Conservation (phyloP, 1,140 invertebrate species). For the Caenorhabditis latens region DNA sequence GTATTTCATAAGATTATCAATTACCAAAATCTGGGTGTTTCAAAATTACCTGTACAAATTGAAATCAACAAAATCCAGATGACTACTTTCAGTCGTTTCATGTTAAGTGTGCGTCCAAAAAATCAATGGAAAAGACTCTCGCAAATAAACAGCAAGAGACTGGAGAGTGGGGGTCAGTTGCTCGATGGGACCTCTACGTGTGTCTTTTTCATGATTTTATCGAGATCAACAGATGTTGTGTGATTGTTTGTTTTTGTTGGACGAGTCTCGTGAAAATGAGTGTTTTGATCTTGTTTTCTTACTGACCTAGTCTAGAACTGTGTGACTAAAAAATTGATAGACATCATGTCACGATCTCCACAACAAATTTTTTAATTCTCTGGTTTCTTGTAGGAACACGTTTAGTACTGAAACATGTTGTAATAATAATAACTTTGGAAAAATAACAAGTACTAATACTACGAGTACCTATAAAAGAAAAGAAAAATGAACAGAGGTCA, state of each 20-base stretch:
- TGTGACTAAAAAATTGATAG: too few species aligned
- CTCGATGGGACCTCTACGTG: background rate
- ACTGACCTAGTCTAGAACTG: too few species aligned
- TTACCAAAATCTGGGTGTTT: background rate
- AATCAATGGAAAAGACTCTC: background rate
- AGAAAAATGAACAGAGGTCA: background rate
- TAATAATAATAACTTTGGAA: slow-evolving; percentile 15
- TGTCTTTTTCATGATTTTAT: background rate
- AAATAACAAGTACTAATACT: background rate
- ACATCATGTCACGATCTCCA: too few species aligned
- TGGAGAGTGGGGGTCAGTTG: background rate
- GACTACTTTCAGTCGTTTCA: background rate
- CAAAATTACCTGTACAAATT: background rate
- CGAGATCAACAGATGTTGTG: too few species aligned
- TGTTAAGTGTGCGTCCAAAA: background rate
- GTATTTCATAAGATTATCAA: background rate
- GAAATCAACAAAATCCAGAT: background rate
- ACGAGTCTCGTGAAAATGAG: too few species aligned
- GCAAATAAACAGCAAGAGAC: background rate
- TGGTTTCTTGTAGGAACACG: background rate
- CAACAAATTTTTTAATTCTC: too few species aligned
- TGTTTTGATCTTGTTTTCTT: too few species aligned
- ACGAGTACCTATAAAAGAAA: slow-evolving; percentile 22
- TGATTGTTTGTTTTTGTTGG: too few species aligned
- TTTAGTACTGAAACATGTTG: slow-evolving; percentile 1